Evolutionary conservation across 2,113 vertebrate genomes (phyloP).

Genomic region (Atractosteus spatula): DNA sequence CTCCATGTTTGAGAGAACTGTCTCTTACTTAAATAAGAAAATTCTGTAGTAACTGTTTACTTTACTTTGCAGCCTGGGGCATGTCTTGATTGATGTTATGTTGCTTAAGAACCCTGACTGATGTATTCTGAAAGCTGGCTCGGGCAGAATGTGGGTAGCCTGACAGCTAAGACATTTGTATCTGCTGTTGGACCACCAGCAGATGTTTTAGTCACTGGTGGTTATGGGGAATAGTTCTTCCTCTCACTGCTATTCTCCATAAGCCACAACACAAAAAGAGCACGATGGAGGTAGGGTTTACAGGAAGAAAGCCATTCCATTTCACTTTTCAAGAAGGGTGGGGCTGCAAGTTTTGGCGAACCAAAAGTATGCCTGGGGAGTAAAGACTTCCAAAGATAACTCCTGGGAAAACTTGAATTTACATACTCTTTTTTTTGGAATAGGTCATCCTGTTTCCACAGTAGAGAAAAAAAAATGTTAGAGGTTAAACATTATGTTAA

Average conservation of each 20-base stretch:
- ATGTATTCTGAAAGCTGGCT: constrained; percentile 66
- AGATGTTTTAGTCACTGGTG: constrained; percentile 45
- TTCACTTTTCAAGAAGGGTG: constrained; percentile 61
- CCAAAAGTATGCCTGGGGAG: constrained; percentile 65
- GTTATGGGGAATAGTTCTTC: constrained; percentile 4
- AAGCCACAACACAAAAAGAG: constrained; percentile 48
- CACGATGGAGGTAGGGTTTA: constrained; percentile 49
- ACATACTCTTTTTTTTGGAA: constrained; percentile 31
- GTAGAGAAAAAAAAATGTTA: constrained; percentile 61
- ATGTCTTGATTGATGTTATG: constrained; percentile 54
- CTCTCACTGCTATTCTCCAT: not conserved
- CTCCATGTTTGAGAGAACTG: too few relatives aligned
- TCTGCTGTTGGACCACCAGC: constrained; percentile 63
- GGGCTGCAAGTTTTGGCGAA: constrained; percentile 58
- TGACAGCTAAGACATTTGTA: constrained; percentile 62
- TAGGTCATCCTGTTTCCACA: constrained; percentile 46
- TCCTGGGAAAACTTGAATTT: constrained; percentile 48
- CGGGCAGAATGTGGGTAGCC: constrained; percentile 57
- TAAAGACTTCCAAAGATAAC: constrained; percentile 67
- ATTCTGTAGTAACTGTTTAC: too few relatives aligned
- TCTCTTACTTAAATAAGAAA: too few relatives aligned
- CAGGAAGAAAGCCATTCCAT: constrained; percentile 53
- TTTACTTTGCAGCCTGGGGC: too few relatives aligned
- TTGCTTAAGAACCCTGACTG: constrained; percentile 61
- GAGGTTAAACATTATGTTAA: constrained; percentile 53